Conservation (phyloP, 1,140 invertebrate species). For the Platyura marginata region DNA sequence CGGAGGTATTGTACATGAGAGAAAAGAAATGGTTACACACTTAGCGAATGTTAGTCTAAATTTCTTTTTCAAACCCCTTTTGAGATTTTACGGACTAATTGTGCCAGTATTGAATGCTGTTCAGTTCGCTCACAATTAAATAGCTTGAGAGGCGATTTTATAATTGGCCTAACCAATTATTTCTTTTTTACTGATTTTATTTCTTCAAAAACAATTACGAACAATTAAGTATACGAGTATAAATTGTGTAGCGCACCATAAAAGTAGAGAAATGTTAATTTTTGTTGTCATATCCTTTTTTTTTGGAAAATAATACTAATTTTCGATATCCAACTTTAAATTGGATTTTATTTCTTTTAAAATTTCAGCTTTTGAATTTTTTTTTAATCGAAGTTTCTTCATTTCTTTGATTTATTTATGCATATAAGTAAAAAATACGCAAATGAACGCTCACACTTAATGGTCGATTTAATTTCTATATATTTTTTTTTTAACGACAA, state of each 20-base stretch:
- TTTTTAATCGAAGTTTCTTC: neutral
- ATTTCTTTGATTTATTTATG: neutral
- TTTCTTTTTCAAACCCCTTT: too few species aligned
- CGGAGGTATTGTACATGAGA: too few species aligned
- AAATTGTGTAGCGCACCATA: neutral
- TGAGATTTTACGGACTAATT: too few species aligned
- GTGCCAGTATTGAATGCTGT: too few species aligned
- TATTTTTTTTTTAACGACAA: neutral
- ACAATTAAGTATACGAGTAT: neutral
- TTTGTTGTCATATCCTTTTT: too few species aligned
- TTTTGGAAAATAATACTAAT: too few species aligned
- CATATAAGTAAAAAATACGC: too few species aligned
- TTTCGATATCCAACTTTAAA: neutral
- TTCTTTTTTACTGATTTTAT: neutral
- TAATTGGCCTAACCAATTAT: too few species aligned
- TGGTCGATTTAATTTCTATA: neutral
- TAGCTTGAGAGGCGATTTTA: too few species aligned
- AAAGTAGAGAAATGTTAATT: neutral
- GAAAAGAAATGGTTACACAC: too few species aligned
- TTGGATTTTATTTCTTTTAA: neutral
- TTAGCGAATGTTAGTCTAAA: too few species aligned
- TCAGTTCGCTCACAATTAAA: too few species aligned
- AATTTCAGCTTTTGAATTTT: neutral
- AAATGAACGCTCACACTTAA: neutral
- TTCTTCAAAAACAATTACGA: neutral